Percentiles rank a stretch among this genome's conserved stretches.
Evolutionary conservation across 2,113 vertebrate species (phyloP).

Genomic region (Zosterops lateralis): DNA sequence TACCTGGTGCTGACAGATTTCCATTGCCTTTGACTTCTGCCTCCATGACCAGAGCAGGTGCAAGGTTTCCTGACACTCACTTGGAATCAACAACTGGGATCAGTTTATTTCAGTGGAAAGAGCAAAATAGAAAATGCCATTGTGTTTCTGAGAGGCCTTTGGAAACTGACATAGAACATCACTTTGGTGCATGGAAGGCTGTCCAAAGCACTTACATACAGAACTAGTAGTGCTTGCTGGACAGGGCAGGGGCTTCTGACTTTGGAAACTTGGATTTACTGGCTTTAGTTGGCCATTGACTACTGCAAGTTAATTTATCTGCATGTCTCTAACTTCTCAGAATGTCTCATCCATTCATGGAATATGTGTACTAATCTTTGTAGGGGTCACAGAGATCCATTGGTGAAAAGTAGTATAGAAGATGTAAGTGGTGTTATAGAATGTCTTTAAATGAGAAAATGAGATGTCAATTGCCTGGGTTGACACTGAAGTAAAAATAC

Average conservation of each 20-base stretch:
- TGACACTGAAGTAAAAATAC: neutral
- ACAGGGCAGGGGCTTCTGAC: neutral
- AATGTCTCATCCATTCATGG: neutral
- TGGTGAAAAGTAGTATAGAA: neutral
- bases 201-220: neutral
- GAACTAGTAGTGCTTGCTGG: neutral
- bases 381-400: neutral
- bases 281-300: neutral
- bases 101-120: neutral
- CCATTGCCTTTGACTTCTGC: neutral
- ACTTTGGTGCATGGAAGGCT: neutral
- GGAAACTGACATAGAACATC: neutral
- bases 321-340: neutral
- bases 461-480: neutral
- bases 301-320: neutral
- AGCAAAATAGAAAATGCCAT: neutral
- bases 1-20: conserved; percentile 13
- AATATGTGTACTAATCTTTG: neutral
- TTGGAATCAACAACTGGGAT: neutral
- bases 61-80: neutral
- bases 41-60: neutral
- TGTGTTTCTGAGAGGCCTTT: neutral
- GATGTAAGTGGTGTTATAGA: neutral
- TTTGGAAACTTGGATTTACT: neutral
- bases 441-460: neutral